Conservation (phyloP, 2,797 vertebrate species). For the Bufotes viridis region DNA sequence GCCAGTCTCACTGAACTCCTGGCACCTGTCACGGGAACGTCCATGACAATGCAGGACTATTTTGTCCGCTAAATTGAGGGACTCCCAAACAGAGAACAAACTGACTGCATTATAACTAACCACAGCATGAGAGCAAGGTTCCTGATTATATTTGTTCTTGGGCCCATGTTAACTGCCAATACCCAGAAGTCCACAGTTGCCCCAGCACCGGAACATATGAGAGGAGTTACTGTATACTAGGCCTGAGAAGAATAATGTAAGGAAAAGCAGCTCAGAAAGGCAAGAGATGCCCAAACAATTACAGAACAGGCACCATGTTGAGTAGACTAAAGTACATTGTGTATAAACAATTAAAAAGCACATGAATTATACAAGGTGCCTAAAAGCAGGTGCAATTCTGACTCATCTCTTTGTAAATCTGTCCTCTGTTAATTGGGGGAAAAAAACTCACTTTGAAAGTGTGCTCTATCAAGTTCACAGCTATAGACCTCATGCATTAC, state of each 20-base stretch:
- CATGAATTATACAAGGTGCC: not conserved
- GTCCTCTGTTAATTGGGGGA: too few species aligned
- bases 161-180: not conserved
- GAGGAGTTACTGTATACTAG: not conserved
- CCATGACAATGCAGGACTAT: too few species aligned
- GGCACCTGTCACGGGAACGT: too few species aligned
- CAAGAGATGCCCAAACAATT: not conserved
- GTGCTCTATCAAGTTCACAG: too few species aligned
- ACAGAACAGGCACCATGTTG: not conserved
- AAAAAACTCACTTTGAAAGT: too few species aligned
- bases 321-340: not conserved
- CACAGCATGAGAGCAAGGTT: too few species aligned
- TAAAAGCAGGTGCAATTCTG: not conserved
- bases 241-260: not conserved
- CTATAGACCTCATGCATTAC: too few species aligned
- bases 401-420: not conserved
- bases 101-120: not conserved
- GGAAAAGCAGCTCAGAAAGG: not conserved
- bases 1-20: too few species aligned
- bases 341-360: not conserved
- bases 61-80: too few species aligned
- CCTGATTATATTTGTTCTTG: not conserved
- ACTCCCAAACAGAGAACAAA: too few species aligned
- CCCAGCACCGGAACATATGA: not conserved
- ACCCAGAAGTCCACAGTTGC: not conserved